Evolutionary conservation across 2,888 invertebrate species (phyloP), one percentile per base, ranked within the genome.

Genomic region (Seladonia tumulorum): DNA sequence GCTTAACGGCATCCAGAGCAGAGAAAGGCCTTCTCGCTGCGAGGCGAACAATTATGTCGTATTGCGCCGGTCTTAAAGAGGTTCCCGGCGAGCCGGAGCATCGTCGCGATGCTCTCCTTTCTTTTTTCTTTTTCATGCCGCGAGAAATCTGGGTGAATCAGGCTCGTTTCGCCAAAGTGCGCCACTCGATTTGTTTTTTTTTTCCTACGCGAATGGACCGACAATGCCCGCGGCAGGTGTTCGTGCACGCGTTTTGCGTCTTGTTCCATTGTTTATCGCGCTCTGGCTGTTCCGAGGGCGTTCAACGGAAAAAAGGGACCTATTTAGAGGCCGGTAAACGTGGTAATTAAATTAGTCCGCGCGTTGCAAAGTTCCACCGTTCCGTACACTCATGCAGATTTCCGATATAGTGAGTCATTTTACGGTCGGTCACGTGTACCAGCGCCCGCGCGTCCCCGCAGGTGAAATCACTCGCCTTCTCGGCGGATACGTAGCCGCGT

Each of bases 361-460:
- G n/a, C 22, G 63, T 16, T 63, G 35, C 45, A 42, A 75, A 45
- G 25, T 45, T 0, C 63, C 45, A 25, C 53, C 10, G 75, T 70
- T 49, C 53, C 22, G 80, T 49, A 35, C 63, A 76, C 76, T 90
- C 90, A 83, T 83, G 60, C 85, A 71, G 82, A 87, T 87, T 81
- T 85, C 87, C 86, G 89, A 87, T 82, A 85, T 82, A 85, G 86
- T 89, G 90, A 90, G 81, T 90, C 90, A 90, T 81, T 70, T 81
- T 49, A 57, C 76, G 68, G 70, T 66, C 77, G 47, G 35, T 25
- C 78, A 81, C 60, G 82, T 72, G 68, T 82, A 35, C 35, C 1
- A 22, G 49, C 5, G 39, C 39, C 57, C 25, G 57, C n/a, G n/a
- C 12, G 12, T n/a, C 57, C n/a, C 57, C 12, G 22, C 90, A 85